Evolutionary conservation across 2,797 vertebrate genomes (phyloP).

Genomic region (Pipistrellus nathusii): DNA sequence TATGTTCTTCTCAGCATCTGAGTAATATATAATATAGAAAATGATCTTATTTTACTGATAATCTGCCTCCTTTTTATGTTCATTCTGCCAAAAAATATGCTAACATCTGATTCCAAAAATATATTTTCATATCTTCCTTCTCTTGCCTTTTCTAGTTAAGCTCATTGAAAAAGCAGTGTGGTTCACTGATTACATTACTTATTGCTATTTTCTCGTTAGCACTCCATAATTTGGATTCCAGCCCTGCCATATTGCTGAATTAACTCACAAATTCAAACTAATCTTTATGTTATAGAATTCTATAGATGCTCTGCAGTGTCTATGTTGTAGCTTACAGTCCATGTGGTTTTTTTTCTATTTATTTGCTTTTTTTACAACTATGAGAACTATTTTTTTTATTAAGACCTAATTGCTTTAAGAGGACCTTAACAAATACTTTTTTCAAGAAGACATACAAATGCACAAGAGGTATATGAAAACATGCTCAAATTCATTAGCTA

Average conservation of each 20-base stretch:
- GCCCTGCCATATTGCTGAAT: not conserved
- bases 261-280: not conserved
- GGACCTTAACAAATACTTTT: not conserved
- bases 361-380: not conserved
- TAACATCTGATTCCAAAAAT: not conserved
- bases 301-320: not conserved
- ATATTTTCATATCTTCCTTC: not conserved
- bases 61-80: not conserved
- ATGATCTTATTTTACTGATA: slow-evolving; percentile 32
- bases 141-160: not conserved
- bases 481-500: not conserved
- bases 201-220: not conserved
- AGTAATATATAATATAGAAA: not conserved
- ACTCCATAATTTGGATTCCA: not conserved
- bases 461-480: not conserved
- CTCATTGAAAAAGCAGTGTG: not conserved
- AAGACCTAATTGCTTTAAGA: not conserved
- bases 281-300: not conserved
- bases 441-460: not conserved
- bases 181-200: not conserved
- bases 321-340: not conserved
- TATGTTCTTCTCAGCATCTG: not conserved
- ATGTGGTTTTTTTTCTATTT: not conserved
- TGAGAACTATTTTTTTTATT: not conserved
- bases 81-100: not conserved